phyloP scores from a whole-genome alignment of 2,888 invertebrate species.

The Spialia ferax region DNA sequence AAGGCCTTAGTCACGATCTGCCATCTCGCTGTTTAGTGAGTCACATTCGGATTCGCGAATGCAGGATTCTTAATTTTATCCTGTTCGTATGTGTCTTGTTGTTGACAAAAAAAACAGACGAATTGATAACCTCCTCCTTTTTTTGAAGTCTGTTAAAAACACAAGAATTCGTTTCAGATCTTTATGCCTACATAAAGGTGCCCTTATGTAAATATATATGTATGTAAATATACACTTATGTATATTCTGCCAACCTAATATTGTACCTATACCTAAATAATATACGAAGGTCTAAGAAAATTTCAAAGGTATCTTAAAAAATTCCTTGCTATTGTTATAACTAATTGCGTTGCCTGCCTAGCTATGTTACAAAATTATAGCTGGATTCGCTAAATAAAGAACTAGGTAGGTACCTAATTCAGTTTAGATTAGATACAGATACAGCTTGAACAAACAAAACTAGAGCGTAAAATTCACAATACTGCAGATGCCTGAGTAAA shows the following conservation, averaged over 20 bases:
- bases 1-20: conserved; percentile 74
- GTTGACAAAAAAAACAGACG: conserved; percentile 21
- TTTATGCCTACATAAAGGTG: not conserved
- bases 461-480: conserved; percentile 36
- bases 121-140: no score
- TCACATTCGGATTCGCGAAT: conserved; percentile 65
- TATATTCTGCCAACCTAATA: no score
- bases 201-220: no score
- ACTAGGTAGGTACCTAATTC: no score
- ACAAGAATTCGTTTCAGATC: not conserved
- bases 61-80: conserved; percentile 60
- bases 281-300: no score
- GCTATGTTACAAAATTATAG: not conserved
- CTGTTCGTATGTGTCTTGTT: conserved; percentile 57
- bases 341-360: no score
- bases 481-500: conserved; percentile 25
- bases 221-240: no score
- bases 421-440: conserved; percentile 27
- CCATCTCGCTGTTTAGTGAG: conserved; percentile 70
- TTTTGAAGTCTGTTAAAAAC: no score
- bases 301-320: no score
- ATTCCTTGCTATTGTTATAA: no score
- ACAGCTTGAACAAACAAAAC: conserved; percentile 33
- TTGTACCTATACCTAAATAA: not conserved
- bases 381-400: conserved; percentile 3